Percentiles rank a stretch among this genome's conserved stretches.
Conservation (phyloP, 2,113 vertebrate genomes). For the Onychorhynchus coronatus region DNA sequence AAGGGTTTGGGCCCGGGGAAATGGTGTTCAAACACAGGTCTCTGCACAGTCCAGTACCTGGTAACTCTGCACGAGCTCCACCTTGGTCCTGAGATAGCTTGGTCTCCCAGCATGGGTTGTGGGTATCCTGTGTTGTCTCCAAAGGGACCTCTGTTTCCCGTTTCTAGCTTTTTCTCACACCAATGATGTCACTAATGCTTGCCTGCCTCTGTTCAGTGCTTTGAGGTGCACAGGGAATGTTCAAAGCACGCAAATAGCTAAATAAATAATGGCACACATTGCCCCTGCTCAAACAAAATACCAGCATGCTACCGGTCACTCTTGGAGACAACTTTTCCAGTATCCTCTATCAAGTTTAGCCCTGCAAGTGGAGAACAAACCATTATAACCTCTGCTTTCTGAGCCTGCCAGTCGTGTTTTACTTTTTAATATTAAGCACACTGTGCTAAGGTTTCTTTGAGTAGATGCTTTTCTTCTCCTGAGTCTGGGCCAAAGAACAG, state of each 20-base stretch:
- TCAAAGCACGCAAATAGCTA: neutral
- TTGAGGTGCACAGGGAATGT: neutral
- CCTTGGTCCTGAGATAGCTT: neutral
- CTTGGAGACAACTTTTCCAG: neutral
- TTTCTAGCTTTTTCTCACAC: neutral
- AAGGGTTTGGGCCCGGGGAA: neutral
- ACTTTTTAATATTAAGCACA: neutral
- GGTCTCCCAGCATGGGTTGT: accelerated
- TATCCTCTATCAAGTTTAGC: neutral
- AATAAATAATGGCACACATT: neutral
- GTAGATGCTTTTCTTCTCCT: neutral
- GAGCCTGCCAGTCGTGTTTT: neutral
- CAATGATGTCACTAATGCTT: neutral
- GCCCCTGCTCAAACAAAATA: neutral
- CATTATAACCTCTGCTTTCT: neutral
- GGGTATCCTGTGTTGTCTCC: accelerated
- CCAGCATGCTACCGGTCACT: accelerated
- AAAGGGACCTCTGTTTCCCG: neutral
- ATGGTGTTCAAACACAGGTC: conserved; percentile 23
- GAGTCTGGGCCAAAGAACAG: neutral
- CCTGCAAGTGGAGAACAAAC: neutral
- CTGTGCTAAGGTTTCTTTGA: neutral
- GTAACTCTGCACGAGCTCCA: neutral
- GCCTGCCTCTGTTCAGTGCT: neutral
- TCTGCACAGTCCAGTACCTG: neutral